Evolutionary conservation across 1,140 invertebrate species (phyloP), one percentile per base, ranked within the genome.

Genomic region (Heterodera schachtii): DNA sequence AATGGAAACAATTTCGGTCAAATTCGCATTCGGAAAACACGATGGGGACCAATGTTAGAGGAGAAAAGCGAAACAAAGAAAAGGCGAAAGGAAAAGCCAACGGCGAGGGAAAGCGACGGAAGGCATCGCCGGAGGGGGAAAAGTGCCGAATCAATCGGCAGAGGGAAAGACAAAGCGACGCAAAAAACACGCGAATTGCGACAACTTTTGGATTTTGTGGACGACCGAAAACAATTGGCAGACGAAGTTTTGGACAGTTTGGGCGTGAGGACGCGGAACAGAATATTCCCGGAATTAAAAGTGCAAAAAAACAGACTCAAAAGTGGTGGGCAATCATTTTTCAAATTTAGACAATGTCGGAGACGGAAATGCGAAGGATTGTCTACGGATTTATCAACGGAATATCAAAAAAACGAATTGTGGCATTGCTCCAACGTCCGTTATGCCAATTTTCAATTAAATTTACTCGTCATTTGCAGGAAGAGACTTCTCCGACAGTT

Each of bases 221-320:
- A 73, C 66, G 46, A 81, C 43, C 49, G 81, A 75, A 71, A 66
- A 46, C 78, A 80, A 41, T 73, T 82, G 46, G 81, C 81, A 13
- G 67, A 41, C 31, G 81, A 82, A 69, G 44, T 82, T 49, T 31
- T 82, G 4, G 47, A 73, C 41, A 73, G 64, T 81, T 47, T 82
- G 47, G 78, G 82, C 52, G 44, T 74, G 78, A 52, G 49, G 44
- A 80, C 71, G 2, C 52, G 78, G 31, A 57, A 82, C 80, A 76
- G 73, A 73, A 79, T 82, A 57, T 81, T 82, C 21, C 81, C 81
- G 21, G 79, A 82, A 80, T 41, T 82, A 4, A 69, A 82, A 76
- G 81, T 82, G 46, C 46, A 47, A 41, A 16, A 11, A 43, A 66
- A 31, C 4, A 8, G 43, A 44, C 60, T 13, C 43, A 66, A 4